Conservation (phyloP, 2,113 vertebrate genomes). For the Lontra canadensis region DNA sequence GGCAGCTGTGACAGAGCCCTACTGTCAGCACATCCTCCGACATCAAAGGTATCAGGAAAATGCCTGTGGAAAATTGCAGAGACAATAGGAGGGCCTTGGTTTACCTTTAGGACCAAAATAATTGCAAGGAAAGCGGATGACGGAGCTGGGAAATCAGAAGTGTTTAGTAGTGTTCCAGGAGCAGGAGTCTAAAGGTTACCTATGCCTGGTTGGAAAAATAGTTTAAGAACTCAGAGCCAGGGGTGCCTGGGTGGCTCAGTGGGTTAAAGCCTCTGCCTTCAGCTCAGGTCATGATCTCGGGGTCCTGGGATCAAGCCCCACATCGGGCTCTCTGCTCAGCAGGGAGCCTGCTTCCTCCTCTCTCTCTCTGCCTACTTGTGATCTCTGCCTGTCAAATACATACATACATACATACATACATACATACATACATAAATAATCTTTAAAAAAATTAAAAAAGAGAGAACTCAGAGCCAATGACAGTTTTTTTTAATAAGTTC, state of each 20-base stretch:
- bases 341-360: no score
- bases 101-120: neutral
- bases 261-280: no score
- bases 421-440: no score
- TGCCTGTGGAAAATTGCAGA: neutral
- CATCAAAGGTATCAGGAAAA: neutral
- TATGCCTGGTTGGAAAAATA: neutral
- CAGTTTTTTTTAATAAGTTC: neutral
- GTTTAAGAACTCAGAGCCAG: neutral
- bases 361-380: no score
- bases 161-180: neutral
- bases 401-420: no score
- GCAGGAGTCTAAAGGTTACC: neutral
- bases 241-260: no score
- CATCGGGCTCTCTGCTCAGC: no score
- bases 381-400: no score
- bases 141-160: neutral
- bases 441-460: no score
- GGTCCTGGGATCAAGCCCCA: no score
- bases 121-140: neutral
- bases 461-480: neutral
- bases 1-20: accelerated
- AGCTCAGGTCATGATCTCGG: no score
- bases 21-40: neutral
- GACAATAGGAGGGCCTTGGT: neutral